Evolutionary conservation across 2,888 invertebrate genomes (phyloP).

Genomic region (Catocala fraxini): DNA sequence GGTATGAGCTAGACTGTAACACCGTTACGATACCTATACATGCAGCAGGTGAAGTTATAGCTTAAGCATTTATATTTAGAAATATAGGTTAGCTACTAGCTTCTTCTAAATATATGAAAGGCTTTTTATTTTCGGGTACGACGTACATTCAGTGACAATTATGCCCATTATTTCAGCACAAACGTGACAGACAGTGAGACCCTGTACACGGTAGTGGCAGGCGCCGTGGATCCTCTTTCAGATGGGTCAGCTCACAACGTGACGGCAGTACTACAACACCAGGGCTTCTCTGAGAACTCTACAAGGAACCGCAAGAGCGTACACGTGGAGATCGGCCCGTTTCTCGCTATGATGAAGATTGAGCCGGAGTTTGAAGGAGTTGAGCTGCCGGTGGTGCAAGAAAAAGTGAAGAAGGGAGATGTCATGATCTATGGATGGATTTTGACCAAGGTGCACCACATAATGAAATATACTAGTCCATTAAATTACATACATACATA

Average conservation of each 20-base stretch:
- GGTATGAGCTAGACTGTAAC: too few species aligned
- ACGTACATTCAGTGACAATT: too few species aligned
- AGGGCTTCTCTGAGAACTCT: slow-evolving; percentile 7
- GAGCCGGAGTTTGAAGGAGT: slow-evolving; percentile 33
- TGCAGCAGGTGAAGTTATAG: too few species aligned
- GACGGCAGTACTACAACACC: slow-evolving; percentile 24
- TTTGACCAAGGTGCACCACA: slow-evolving; percentile 49
- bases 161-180: slow-evolving; percentile 28
- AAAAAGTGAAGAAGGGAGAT: slow-evolving; percentile 24
- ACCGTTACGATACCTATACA: too few species aligned
- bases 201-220: slow-evolving; percentile 60
- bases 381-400: slow-evolving; percentile 23
- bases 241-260: slow-evolving; percentile 62
- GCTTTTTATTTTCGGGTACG: too few species aligned
- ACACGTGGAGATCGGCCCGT: slow-evolving; percentile 19
- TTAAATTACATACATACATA: too few species aligned
- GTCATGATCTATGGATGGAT: slow-evolving; percentile 61
- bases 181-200: slow-evolving; percentile 34
- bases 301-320: background rate
- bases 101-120: too few species aligned
- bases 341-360: slow-evolving; percentile 43
- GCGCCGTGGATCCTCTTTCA: slow-evolving; percentile 56
- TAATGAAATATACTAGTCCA: too few species aligned
- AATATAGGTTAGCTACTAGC: too few species aligned
- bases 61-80: too few species aligned